Evolutionary conservation across 2,113 vertebrate species (phyloP).

Genomic region (Syngnathus typhle): DNA sequence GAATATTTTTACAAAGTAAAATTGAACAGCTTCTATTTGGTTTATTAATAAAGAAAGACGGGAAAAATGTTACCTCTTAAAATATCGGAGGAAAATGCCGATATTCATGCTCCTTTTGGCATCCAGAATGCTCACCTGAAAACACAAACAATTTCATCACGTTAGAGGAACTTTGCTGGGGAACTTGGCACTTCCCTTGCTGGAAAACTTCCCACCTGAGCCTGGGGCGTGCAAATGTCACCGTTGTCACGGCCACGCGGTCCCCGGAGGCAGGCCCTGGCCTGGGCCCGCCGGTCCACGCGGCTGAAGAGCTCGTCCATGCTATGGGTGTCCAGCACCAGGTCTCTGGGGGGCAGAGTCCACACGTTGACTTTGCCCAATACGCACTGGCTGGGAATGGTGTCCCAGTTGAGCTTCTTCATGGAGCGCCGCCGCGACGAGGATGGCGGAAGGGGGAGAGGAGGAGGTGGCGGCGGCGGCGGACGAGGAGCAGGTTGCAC

Average conservation of each 20-base stretch:
- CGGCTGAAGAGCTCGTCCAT: conserved; percentile 79
- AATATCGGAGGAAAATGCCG: conserved; percentile 70
- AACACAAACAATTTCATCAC: neutral
- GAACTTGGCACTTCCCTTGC: conserved; percentile 9
- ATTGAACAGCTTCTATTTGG: too few species aligned
- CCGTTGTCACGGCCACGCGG: conserved; percentile 35
- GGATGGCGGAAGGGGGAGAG: conserved; percentile 12
- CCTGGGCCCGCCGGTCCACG: conserved; percentile 40
- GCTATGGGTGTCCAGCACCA: conserved; percentile 68
- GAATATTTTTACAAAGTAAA: too few species aligned
- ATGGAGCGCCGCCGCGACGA: conserved; percentile 56
- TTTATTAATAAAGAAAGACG: too few species aligned
- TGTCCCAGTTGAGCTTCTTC: conserved; percentile 78
- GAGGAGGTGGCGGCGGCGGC: conserved; percentile 11
- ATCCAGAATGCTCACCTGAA: conserved; percentile 68
- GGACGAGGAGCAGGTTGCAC: neutral
- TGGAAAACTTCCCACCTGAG: conserved; percentile 40
- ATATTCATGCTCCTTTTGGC: conserved; percentile 75
- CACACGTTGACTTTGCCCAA: conserved; percentile 73
- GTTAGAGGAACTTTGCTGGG: conserved; percentile 19
- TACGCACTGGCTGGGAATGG: conserved; percentile 72
- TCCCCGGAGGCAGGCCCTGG: conserved; percentile 11
- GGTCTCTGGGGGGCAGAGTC: conserved; percentile 63
- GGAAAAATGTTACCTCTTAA: conserved; percentile 63
- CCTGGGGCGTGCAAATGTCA: conserved; percentile 24